Conservation (phyloP, 1,140 invertebrate genomes). For the Ptiloglossa arizonensis region DNA sequence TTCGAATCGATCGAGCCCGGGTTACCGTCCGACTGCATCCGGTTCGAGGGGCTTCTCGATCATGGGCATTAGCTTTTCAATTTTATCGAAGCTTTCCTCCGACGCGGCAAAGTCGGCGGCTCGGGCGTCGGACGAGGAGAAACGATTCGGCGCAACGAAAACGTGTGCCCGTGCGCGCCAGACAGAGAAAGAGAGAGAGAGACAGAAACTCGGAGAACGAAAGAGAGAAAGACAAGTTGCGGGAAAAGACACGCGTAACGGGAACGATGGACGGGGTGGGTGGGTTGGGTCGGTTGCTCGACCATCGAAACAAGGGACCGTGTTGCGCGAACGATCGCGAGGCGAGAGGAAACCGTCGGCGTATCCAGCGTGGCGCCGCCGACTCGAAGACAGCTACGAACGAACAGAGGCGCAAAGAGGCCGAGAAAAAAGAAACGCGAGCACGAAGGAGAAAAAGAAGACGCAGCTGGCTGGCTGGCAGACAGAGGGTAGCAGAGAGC, state of each 20-base stretch:
- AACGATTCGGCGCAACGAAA: background rate
- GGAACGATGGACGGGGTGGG: no score
- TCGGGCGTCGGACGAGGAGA: conserved; percentile 1
- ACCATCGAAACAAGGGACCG: conserved; percentile 14
- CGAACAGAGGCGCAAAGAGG: background rate
- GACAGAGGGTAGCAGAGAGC: conserved; percentile 58
- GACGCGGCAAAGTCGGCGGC: conserved; percentile 10
- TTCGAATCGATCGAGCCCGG: conserved; percentile 45
- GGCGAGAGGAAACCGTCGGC: conserved; percentile 47
- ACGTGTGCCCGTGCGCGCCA: no score
- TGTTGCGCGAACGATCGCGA: conserved; percentile 45
- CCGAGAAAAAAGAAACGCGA: background rate
- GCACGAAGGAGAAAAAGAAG: conserved; percentile 35
- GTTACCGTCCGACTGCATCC: background rate
- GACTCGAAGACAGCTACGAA: conserved; percentile 11
- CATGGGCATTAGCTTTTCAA: conserved; percentile 21
- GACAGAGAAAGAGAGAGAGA: background rate
- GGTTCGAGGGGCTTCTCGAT: background rate
- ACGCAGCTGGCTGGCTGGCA: conserved; percentile 51
- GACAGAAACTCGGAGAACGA: background rate
- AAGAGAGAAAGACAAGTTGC: background rate
- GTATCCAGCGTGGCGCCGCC: conserved; percentile 31
- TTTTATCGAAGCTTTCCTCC: conserved; percentile 12
- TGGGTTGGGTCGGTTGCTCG: conserved; percentile 2
- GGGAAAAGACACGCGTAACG: background rate